Conservation (phyloP, 2,797 vertebrate genomes). For the Tolypeutes matacus region DNA sequence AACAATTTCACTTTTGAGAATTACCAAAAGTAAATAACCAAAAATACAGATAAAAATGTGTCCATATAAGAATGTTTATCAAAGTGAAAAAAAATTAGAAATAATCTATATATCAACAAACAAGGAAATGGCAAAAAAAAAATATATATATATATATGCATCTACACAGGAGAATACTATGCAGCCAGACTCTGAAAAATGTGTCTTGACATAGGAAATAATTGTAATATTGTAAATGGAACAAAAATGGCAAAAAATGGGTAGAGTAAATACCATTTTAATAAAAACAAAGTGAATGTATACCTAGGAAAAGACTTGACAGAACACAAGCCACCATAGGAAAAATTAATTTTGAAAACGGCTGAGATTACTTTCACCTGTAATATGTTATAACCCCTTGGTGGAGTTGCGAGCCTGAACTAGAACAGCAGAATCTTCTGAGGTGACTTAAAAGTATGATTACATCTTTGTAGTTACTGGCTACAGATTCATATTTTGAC, state of each 20-base stretch:
- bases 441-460: not conserved
- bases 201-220: conserved; percentile 47
- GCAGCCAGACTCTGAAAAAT: not conserved
- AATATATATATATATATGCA: not conserved
- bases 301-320: not conserved
- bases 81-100: not conserved
- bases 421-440: not conserved
- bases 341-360: conserved; percentile 41
- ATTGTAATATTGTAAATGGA: not conserved
- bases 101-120: not conserved
- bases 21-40: conserved; percentile 39
- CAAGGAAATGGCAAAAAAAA: conserved; percentile 13
- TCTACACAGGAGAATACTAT: not conserved
- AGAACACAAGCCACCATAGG: not conserved
- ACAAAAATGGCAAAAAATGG: not conserved
- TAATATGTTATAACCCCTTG: not conserved
- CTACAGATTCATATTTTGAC: not conserved
- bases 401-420: not conserved
- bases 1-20: not conserved
- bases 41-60: not conserved
- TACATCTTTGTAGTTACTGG: not conserved
- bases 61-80: not conserved
- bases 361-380: not conserved
- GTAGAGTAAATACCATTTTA: not conserved
- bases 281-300: conserved; percentile 36